Evolutionary conservation across 2,797 vertebrate genomes (phyloP).

Genomic region (Oreonectes daqikongensis): DNA sequence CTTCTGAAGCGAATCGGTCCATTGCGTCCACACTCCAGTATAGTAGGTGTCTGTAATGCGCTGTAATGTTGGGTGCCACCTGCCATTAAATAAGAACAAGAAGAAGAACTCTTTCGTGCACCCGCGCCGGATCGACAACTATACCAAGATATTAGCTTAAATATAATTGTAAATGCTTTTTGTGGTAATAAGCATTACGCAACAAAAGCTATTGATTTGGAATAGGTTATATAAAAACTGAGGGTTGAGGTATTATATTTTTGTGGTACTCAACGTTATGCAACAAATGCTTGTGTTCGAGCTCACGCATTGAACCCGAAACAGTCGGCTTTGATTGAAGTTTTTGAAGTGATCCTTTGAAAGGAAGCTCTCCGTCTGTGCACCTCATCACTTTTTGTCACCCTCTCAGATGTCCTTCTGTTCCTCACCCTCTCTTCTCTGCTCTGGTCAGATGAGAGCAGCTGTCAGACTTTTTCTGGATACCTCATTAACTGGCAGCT

Average conservation of each 20-base stretch:
- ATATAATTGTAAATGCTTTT: too few species aligned
- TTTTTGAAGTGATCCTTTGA: conserved; percentile 12
- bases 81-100: too few species aligned
- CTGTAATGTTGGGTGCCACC: too few species aligned
- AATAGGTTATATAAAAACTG: neutral
- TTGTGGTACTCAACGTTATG: neutral
- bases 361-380: neutral
- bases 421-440: neutral
- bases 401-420: conserved; percentile 18
- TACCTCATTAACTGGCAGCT: conserved; percentile 35
- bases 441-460: conserved; percentile 25
- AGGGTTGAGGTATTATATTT: neutral
- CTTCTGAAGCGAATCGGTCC: too few species aligned
- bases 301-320: neutral
- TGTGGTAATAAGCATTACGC: neutral
- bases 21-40: too few species aligned
- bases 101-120: too few species aligned
- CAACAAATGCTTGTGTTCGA: neutral
- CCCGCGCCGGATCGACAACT: too few species aligned
- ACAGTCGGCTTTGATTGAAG: neutral
- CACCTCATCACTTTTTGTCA: conserved; percentile 34
- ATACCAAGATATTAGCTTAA: too few species aligned
- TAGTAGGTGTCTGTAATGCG: too few species aligned
- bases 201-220: neutral
- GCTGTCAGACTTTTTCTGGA: conserved; percentile 13